A percentile compares a stretch with the other conserved stretches of the same genome.
phyloP scores from a whole-genome alignment of 2,888 invertebrate genomes.

The Aspidiotus destructor region DNA sequence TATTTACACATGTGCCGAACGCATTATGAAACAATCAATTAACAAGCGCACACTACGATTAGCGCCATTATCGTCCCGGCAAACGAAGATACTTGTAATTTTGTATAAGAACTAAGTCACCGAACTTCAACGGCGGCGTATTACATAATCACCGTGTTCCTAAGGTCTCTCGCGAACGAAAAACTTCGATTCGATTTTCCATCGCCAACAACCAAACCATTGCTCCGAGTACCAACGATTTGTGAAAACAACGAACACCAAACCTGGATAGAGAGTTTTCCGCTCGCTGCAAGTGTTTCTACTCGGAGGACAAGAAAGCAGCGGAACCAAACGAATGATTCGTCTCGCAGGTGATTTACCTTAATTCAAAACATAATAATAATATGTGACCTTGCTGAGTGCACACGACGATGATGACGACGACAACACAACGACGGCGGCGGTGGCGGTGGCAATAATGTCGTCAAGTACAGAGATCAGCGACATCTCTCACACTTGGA shows the following conservation, averaged over 20 bases:
- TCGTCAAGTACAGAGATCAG: not conserved
- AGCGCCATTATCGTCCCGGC: no score
- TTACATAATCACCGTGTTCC: not conserved
- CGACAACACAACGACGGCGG: no score
- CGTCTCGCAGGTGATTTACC: slow-evolving; percentile 32
- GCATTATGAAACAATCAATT: no score
- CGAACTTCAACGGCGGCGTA: not conserved
- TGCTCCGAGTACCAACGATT: no score
- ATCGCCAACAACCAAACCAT: not conserved
- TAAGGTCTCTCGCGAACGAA: not conserved
- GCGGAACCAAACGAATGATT: slow-evolving; percentile 28
- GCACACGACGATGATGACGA: not conserved
- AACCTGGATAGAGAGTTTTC: no score
- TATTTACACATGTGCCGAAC: no score
- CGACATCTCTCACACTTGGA: not conserved
- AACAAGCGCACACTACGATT: no score
- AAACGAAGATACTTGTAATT: no score
- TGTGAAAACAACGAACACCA: no score
- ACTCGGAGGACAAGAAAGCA: slow-evolving; percentile 6
- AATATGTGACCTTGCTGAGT: slow-evolving; percentile 16
- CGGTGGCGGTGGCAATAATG: no score
- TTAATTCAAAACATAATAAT: slow-evolving; percentile 11
- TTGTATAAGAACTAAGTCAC: not conserved
- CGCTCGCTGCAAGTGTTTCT: no score
- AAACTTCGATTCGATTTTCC: slow-evolving; percentile 1